Base-by-base conservation (phyloP, 2,888 invertebrate genomes). In the Ceriagrion tenellum region DNA sequence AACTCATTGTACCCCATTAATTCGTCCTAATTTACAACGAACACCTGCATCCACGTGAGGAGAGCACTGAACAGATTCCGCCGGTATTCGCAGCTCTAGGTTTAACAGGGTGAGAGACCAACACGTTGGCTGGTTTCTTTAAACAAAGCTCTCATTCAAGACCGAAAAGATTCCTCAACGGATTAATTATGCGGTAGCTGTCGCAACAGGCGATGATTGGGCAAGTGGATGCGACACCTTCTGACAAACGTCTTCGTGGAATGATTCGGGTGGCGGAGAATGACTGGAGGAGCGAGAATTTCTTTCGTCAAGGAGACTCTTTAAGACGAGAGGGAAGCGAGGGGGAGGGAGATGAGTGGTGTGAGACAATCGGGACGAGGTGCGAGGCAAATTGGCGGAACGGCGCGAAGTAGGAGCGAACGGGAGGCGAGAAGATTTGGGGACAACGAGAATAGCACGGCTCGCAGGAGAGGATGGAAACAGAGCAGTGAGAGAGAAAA, bases 381-480 rank as follows among this genome's bases (percentile, higher is more conserved):
- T 89, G 89, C 89, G 89, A 89, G 89, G 89, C 55, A 89, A 89
- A 89, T 89, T 47, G 89, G 89, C 89, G 89, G 47, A 89, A 89
- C 89, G 89, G 89, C 47, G 89, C 55, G 47, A 89, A n/a, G 89
- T n/a, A 26, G 26, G 89, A 89, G 88, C 4, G 47, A 26, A 16
- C 26, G 10, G 47, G 89, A 55, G 89, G 55, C 55, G 55, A 89
- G 89, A 55, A 55, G 81, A 81, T 12, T 35, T 16, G 35, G 81
- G 4, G 81, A 81, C 81, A 35, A 81, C 81, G 35, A 81, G 35
- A 81, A 81, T 81, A 81, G 81, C 81, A 30, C 16, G n/a, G 69
- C n/a, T 10, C 8, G 47, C 0, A 23, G 89, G 47, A 12, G 55
- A 35, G 55, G 47, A 55, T 26, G 10, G 26, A 3, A 55, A 55